Base-by-base conservation (phyloP, 2,888 invertebrate genomes). In the Ommatoiulus sabulosus region DNA sequence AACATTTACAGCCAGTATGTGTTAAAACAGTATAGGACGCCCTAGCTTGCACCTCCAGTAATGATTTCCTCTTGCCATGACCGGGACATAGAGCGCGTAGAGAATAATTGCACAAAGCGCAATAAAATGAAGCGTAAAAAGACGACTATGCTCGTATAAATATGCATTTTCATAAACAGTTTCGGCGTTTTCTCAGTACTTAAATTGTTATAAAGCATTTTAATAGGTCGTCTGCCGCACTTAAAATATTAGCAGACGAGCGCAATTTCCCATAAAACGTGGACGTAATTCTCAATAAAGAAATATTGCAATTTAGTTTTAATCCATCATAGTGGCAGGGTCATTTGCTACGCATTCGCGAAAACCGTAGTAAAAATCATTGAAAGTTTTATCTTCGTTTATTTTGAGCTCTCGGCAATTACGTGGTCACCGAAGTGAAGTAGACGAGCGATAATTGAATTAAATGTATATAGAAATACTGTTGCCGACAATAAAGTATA, bases 141-240 rank as follows among this genome's bases (percentile, higher is more conserved):
- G 35, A 24, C 35, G 35, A 35, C 80, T 12, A 24, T 35, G 80
- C 80, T 80, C 80, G 80, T 80, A n/a, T n/a, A 80, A 80, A 80
- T 80, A 80, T 24, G 12, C 80, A 35, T 80, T 80, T 80, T 80
- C 80, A 80, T 80, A 80, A 80, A 80, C 80, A 80, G 72, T 80
- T 80, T 80, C 24, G 3, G 15, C 15, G 80, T 80, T 35, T 35
- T 80, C 80, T 80, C 80, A 15, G 80, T 35, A 80, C 80, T 80
- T 80, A 80, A 80, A 80, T 43, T 80, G 80, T 12, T 80, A 80
- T 80, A 24, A 80, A 80, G 80, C 24, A 80, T 35, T 80, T 80
- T 80, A 80, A 80, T 80, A 24, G 10, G 10, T 80, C 12, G 80
- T 15, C 35, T 80, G 80, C 12, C 35, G 80, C 35, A 80, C 80